Evolutionary conservation across 2,888 invertebrate genomes (phyloP).

Genomic region (Caradrina clavipalpis): DNA sequence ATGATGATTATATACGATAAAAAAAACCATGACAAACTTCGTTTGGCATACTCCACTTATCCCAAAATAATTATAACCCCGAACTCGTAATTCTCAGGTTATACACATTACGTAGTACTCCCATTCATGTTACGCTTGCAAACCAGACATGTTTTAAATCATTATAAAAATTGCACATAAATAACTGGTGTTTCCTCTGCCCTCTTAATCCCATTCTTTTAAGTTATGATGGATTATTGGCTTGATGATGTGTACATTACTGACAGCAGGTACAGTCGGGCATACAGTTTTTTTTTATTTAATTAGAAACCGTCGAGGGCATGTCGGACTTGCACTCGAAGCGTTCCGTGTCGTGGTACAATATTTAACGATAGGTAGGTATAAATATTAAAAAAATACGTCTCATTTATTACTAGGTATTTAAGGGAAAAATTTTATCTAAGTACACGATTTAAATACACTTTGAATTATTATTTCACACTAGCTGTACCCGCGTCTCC

Average conservation of each 20-base stretch:
- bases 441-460: too few relatives aligned
- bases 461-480: too few relatives aligned
- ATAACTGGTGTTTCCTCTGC: slow-evolving; percentile 75
- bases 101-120: slow-evolving; percentile 49
- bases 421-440: too few relatives aligned
- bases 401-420: too few relatives aligned
- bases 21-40: slow-evolving; percentile 9
- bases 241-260: slow-evolving; percentile 68
- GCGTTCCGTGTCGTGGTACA: too few relatives aligned
- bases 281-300: neutral
- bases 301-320: neutral
- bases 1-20: too few relatives aligned
- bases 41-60: slow-evolving; percentile 52
- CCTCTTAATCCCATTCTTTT: slow-evolving; percentile 81
- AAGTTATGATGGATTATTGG: slow-evolving; percentile 77
- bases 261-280: slow-evolving; percentile 64
- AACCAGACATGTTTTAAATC: slow-evolving; percentile 66
- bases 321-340: too few relatives aligned
- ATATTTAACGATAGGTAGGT: too few relatives aligned
- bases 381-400: too few relatives aligned
- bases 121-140: slow-evolving; percentile 38
- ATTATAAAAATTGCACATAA: slow-evolving; percentile 70
- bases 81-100: slow-evolving; percentile 12
- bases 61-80: slow-evolving; percentile 33
- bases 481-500: too few relatives aligned